Evolutionary conservation across 2,113 vertebrate genomes (phyloP), one percentile per base, ranked within the genome.

Genomic region (Cricetomys ansorgei): DNA sequence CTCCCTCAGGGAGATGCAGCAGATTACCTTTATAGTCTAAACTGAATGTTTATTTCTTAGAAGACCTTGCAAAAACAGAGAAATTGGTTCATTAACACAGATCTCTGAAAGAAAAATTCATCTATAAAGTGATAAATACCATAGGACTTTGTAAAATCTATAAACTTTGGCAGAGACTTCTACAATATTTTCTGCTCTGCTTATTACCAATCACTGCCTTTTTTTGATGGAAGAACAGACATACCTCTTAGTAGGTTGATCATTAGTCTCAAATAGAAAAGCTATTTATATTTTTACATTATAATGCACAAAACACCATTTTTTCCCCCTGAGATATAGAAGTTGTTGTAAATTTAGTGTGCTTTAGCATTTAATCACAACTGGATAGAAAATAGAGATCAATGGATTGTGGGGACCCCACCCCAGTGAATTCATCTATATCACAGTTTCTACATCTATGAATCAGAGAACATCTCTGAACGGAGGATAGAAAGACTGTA

Each of bases 11-110:
- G 75, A 80, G 80, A 93, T 75, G 6, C 57, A 73, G 1, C 92
- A 91, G 65, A 94, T 94, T 88, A 95, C 53, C 55, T 81, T 69
- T 95, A 15, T 34, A 59, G n/a, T 69, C 16, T 88, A 72, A 94
- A 94, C 83, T 91, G 23, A 70, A 40, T 73, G n/a, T 79, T 96
- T 94, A 97, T 97, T 62, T 97, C 50, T 83, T 89, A 93, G n/a
- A 65, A 76, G 48, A 95, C 69, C 87, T 97, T 96, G 75, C 7
- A 95, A 95, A 93, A 88, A 65, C n/a, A 81, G 53, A 72, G 69
- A 93, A 93, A 93, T 88, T 72, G 69, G 50, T 91, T 97, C 53
- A 81, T 97, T 96, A 97, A 88, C 80, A 80, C 29, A 27, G 0
- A 48, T 89, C n/a, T 88, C 73, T 85, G 83, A 92, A 87, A 76